Evolutionary conservation across 2,888 invertebrate genomes (phyloP), one percentile per base, ranked within the genome.

Genomic region (Cyclophora albipunctata): DNA sequence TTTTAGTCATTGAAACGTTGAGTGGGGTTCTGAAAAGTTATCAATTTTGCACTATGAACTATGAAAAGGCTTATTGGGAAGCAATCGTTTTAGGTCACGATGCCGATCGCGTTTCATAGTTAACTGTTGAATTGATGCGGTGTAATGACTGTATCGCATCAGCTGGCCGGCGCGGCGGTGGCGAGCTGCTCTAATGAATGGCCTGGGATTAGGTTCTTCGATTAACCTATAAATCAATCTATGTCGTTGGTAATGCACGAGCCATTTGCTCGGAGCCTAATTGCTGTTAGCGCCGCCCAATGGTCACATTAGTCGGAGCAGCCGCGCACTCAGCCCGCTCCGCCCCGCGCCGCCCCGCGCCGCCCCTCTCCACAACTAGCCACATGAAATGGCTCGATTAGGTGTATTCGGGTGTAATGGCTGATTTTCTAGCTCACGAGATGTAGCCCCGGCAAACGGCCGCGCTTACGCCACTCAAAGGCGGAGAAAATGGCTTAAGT

Each of bases 401-500:
- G 75, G 73, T 79, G 75, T 75, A 77, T 78, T 81, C 69, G 72
- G 67, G 70, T 75, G 73, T 85, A 86, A 85, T 85, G 79, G 84
- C 77, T 87, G 82, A 86, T 88, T 86, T 87, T 87, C 87, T 86
- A 87, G 87, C 85, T 86, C 86, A 80, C 75, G 81, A 81, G 79
- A 81, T 80, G 80, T 78, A 76, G 77, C 78, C 76, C 73, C 78
- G 75, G 79, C 85, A 84, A 86, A 86, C 81, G 82, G 80, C 74
- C 81, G 72, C 84, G 83, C 87, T 88, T 87, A 88, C 84, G 81
- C 81, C 85, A 87, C 84, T 87, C 84, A 88, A 88, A 88, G 85
- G 86, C 87, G 85, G 87, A 81, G 87, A 88, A 87, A 87, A 87
- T 88, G 85, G 85, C 84, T 88, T 86, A 88, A 88, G 88, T 88